These are phyloP conservation scores for Brotula barbata DNA, from an alignment of 2,797 vertebrate genomes.

Conservation along the genomic window DNA sequence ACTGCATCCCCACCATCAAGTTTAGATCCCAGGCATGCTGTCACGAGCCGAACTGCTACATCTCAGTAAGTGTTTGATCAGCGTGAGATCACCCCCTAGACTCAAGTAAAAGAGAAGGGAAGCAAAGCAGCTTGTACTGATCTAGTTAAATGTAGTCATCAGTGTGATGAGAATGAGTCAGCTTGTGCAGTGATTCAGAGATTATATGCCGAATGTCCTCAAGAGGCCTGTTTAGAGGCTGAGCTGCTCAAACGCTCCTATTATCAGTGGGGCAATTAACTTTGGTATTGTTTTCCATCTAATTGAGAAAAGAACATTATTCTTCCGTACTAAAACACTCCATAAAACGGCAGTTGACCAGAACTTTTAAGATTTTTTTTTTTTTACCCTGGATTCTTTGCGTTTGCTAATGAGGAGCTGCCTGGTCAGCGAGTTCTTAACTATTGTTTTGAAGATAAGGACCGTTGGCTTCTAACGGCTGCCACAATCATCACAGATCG, in stretches of 20 bases:
- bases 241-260: constrained; percentile 47
- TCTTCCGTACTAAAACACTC: constrained; percentile 48
- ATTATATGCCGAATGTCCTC: constrained; percentile 60
- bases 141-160: constrained; percentile 68
- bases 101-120: constrained; percentile 40
- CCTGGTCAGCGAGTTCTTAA: constrained; percentile 56
- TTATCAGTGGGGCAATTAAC: constrained; percentile 70
- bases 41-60: constrained; percentile 36
- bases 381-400: constrained; percentile 42
- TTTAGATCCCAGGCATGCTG: constrained; percentile 41
- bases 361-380: constrained; percentile 42
- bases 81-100: constrained; percentile 44
- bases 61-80: constrained; percentile 51
- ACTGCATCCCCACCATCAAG: constrained; percentile 9
- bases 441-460: constrained; percentile 42
- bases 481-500: too few species aligned
- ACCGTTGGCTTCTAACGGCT: constrained; percentile 9
- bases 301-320: constrained; percentile 63
- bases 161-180: constrained; percentile 69
- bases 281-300: constrained; percentile 53
- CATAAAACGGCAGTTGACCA: constrained; percentile 53
- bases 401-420: constrained; percentile 47
- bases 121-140: constrained; percentile 50
- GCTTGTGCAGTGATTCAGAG: constrained; percentile 60
- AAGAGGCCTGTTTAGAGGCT: constrained; percentile 51